These are phyloP conservation scores for Aleiodes sp. DNA, from an alignment of 1,140 invertebrate species.

Conservation along the genomic window DNA sequence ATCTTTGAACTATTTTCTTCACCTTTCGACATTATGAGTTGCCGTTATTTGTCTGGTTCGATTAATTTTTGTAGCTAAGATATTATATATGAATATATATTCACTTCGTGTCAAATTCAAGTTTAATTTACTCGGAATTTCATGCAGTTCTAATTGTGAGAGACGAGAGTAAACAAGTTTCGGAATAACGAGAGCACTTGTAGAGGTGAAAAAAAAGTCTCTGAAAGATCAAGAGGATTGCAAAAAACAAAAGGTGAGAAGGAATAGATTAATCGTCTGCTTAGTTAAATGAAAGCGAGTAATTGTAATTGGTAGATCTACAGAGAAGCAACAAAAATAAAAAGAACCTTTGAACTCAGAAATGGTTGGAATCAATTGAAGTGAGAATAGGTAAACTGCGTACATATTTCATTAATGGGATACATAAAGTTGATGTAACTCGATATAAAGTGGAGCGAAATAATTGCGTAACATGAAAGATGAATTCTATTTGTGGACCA, in stretches of 20 bases:
- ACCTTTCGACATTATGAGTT: background rate
- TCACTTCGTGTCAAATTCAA: background rate
- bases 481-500: too few relatives aligned
- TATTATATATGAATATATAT: too few relatives aligned
- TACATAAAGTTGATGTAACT: background rate
- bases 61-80: too few relatives aligned
- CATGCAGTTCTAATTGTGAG: slow-evolving; percentile 20
- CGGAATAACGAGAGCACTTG: slow-evolving; percentile 3
- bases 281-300: background rate
- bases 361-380: background rate
- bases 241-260: background rate
- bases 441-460: slow-evolving; percentile 3
- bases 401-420: background rate
- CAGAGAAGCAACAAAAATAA: background rate
- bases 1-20: background rate
- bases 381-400: background rate
- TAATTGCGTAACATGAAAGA: background rate
- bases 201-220: background rate
- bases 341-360: background rate
- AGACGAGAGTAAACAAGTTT: background rate
- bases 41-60: background rate
- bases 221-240: background rate
- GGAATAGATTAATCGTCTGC: background rate
- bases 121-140: slow-evolving; percentile 25
- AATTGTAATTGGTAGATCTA: background rate